Evolutionary conservation across 1,140 invertebrate genomes (phyloP).

Genomic region (Drosophila sulfurigaster): DNA sequence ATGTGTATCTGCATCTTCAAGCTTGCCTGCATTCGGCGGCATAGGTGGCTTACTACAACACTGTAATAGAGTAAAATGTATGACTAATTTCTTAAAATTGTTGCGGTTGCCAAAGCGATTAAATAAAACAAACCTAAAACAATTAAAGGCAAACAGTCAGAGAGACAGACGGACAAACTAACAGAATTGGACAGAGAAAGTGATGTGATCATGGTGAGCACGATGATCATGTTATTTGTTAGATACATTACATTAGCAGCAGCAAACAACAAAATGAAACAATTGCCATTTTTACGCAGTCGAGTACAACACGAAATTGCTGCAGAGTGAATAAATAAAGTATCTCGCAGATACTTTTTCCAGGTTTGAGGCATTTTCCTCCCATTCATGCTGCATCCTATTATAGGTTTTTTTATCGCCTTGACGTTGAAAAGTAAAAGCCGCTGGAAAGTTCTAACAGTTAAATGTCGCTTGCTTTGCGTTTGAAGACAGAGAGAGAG

Average conservation of each 20-base stretch:
- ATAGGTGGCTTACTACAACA: conserved; percentile 1
- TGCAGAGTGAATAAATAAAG: not conserved
- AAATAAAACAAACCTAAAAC: conserved; percentile 62
- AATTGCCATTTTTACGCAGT: conserved; percentile 38
- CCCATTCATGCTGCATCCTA: too few species aligned
- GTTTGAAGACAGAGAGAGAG: not conserved
- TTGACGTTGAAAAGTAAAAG: conserved; percentile 15
- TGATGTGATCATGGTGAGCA: conserved; percentile 58
- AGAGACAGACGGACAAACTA: conserved; percentile 41
- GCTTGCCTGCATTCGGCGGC: conserved; percentile 58
- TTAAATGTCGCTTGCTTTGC: conserved; percentile 16
- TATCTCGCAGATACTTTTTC: not conserved
- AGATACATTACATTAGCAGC: conserved; percentile 64
- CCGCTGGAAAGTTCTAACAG: conserved; percentile 52
- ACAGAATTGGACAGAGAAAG: conserved; percentile 72
- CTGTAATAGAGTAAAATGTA: conserved; percentile 41
- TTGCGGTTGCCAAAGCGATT: conserved; percentile 56
- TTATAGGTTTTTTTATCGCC: too few species aligned
- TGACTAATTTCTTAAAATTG: conserved; percentile 72
- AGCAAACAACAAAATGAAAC: conserved; percentile 1
- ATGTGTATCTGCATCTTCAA: conserved; percentile 76
- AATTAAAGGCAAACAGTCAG: conserved; percentile 53
- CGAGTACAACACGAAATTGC: conserved; percentile 28
- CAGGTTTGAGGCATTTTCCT: too few species aligned
- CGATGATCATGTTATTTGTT: conserved; percentile 72